These are phyloP conservation scores for Candoia aspera DNA, from an alignment of 2,113 vertebrate genomes.

Conservation along the genomic window DNA sequence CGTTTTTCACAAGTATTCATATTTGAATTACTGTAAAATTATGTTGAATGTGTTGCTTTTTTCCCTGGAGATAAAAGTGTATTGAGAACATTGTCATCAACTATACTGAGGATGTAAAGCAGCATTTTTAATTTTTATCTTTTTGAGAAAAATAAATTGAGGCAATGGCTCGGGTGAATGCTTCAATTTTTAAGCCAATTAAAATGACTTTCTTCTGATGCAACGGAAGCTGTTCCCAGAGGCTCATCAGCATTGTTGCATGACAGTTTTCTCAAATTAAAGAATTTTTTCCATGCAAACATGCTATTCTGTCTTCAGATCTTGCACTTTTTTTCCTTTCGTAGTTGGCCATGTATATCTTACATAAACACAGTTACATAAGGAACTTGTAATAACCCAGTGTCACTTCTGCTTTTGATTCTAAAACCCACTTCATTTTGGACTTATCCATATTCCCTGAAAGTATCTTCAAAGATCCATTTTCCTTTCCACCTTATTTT, in stretches of 20 bases:
- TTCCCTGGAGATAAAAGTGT: slow-evolving; percentile 25
- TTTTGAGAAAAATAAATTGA: not conserved
- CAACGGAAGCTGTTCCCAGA: slow-evolving; percentile 12
- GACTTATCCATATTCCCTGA: not conserved
- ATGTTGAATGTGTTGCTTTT: slow-evolving; percentile 6
- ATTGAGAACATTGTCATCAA: slow-evolving; percentile 1
- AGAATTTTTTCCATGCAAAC: not conserved
- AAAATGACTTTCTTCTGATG: slow-evolving; percentile 11
- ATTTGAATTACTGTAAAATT: slow-evolving; percentile 6
- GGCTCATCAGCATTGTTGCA: not conserved
- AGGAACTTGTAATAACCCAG: not conserved
- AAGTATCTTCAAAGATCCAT: not conserved
- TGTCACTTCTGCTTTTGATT: not conserved
- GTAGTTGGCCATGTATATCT: not conserved
- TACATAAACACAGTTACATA: slow-evolving; percentile 1
- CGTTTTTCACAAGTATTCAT: slow-evolving; percentile 12
- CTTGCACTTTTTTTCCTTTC: not conserved
- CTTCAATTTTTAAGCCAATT: slow-evolving; percentile 30
- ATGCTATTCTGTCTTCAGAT: not conserved
- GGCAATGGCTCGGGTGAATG: not conserved
- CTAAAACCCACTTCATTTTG: slow-evolving; percentile 3
- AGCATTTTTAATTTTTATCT: not conserved
- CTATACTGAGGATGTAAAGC: not conserved
- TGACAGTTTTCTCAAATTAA: slow-evolving; percentile 32
- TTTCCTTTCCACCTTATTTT: not conserved